Base-by-base conservation (phyloP, 2,888 invertebrate genomes). In the Minunthozetes semirufus region DNA sequence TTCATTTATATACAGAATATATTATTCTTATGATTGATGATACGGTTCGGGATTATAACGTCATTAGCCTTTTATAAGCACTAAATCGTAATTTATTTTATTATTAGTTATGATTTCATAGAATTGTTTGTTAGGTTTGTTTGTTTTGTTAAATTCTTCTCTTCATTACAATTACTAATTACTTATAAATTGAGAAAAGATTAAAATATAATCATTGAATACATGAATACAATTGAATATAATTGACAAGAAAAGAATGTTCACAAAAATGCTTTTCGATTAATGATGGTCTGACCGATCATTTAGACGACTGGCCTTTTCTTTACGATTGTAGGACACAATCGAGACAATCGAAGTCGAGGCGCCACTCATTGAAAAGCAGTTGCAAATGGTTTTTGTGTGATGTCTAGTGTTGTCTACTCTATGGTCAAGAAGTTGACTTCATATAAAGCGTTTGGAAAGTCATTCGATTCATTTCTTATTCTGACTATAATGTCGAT, bases 11-110 rank as follows among this genome's bases (percentile, higher is more conserved):
- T 33, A 29, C 29, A 3, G 17, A 38, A 68, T 63, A 33, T 68
- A 46, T 68, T 22, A 38, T 68, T 68, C 38, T 68, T 46, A 68
- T 68, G 68, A 68, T 68, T 42, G 68, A 68, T 68, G 68, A 68
- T 19, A 68, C 46, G 8, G 42, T n/a, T 19, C 22, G 68, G 68
- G 68, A 68, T 68, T 68, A 68, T 68, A 68, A 68, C 68, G 38
- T 19, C 68, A 46, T 68, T 68, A 68, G 68, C 68, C 42, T 68
- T 42, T 68, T 68, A 63, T 63, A 63, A 33, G 38, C 15, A 63
- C 38, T n/a, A 63, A 63, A 63, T 63, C 22, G 22, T 68, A 61
- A 61, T 61, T 61, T 25, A 61, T 61, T 61, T 61, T 29, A 61
- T 61, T 61, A 61, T 27, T 61, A 33, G 6, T 61, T 61, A n/a